A percentile compares a stretch with the other conserved stretches of the same genome.
These are phyloP conservation scores for Amphiprion percula DNA, from an alignment of 2,113 vertebrate species.

Conservation along the genomic window DNA sequence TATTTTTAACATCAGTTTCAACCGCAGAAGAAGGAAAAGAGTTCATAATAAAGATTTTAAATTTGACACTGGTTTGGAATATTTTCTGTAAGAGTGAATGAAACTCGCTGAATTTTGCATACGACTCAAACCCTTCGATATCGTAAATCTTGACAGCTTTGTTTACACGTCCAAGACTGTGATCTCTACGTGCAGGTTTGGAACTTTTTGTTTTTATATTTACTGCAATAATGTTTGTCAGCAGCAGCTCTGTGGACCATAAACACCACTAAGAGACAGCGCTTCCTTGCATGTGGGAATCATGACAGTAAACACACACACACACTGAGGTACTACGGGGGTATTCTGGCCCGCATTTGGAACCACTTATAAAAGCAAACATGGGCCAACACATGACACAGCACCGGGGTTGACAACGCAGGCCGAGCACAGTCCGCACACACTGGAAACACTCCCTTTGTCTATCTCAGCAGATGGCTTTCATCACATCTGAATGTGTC, in stretches of 20 bases:
- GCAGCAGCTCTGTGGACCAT: conserved; percentile 38
- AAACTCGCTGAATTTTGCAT: neutral
- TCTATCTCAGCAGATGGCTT: conserved; percentile 80
- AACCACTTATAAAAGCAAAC: conserved; percentile 69
- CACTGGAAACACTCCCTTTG: conserved; percentile 74
- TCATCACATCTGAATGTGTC: conserved; percentile 78
- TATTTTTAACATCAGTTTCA: conserved; percentile 36
- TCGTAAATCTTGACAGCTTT: neutral
- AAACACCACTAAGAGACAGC: conserved; percentile 43
- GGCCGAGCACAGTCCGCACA: conserved; percentile 30
- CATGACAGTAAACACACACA: conserved; percentile 48
- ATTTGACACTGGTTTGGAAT: conserved; percentile 18
- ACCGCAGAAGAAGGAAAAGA: conserved; percentile 23
- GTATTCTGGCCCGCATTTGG: conserved; percentile 51
- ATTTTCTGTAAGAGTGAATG: conserved; percentile 2
- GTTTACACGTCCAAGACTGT: neutral
- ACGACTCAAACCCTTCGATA: neutral
- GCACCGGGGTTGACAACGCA: conserved; percentile 74
- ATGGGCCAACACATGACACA: conserved; percentile 65
- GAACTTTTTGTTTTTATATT: conserved; percentile 29
- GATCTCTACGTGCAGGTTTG: neutral
- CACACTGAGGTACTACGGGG: conserved; percentile 10
- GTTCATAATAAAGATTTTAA: conserved; percentile 23
- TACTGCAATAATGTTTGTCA: conserved; percentile 42
- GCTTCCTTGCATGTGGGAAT: conserved; percentile 44